Evolutionary conservation across 1,140 invertebrate genomes (phyloP).

Genomic region (Galendromus occidentalis): DNA sequence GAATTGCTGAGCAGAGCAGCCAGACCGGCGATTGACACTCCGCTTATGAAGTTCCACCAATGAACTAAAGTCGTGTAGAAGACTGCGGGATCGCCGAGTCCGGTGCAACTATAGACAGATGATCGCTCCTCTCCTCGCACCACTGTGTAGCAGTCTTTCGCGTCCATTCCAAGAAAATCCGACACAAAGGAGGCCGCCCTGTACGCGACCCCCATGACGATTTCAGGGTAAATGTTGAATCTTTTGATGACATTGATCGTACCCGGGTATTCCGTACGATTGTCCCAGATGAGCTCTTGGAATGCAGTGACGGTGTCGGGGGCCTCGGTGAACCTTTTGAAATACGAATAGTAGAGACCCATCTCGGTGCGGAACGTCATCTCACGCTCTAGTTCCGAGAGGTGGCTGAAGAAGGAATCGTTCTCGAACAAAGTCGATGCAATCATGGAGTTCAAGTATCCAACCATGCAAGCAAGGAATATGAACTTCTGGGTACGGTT

Average conservation of each 20-base stretch:
- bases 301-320: slow-evolving; percentile 41
- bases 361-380: slow-evolving; percentile 61
- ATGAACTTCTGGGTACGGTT: background rate
- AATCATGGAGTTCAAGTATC: slow-evolving; percentile 30
- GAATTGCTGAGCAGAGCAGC: slow-evolving; percentile 33
- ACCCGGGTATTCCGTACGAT: slow-evolving; percentile 53
- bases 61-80: slow-evolving; percentile 53
- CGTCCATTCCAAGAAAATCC: slow-evolving; percentile 24
- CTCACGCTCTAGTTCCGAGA: slow-evolving; percentile 56
- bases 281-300: slow-evolving; percentile 43
- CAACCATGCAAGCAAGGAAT: background rate
- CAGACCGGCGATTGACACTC: slow-evolving; percentile 38
- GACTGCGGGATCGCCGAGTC: slow-evolving; percentile 47
- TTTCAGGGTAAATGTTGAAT: slow-evolving; percentile 65
- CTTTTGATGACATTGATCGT: slow-evolving; percentile 55
- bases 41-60: slow-evolving; percentile 40
- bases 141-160: slow-evolving; percentile 38
- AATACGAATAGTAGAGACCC: slow-evolving; percentile 71
- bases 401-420: slow-evolving; percentile 55
- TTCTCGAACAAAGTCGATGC: slow-evolving; percentile 54
- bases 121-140: slow-evolving; percentile 40
- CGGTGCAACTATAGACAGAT: slow-evolving; percentile 47
- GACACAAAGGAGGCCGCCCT: slow-evolving; percentile 32
- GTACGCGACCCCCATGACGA: slow-evolving; percentile 31
- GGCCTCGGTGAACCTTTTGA: slow-evolving; percentile 51